Percentiles rank a stretch among this genome's conserved stretches.
Evolutionary conservation across 2,113 vertebrate genomes (phyloP).

Genomic region (Oplegnathus fasciatus): DNA sequence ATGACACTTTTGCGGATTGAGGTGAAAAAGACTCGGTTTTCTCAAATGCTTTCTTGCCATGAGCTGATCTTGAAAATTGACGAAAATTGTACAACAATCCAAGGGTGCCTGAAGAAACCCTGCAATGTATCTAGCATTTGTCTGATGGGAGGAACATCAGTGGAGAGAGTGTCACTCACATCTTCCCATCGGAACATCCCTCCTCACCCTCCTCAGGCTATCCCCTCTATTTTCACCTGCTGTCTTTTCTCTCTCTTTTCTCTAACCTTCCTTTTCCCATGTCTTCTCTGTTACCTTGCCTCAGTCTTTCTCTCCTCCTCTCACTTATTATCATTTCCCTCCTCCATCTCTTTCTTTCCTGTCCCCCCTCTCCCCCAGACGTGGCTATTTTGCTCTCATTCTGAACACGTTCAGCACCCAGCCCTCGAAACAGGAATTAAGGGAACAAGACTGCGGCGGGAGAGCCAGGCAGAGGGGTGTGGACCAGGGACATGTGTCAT

Average conservation of each 20-base stretch:
- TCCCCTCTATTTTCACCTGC: constrained; percentile 31
- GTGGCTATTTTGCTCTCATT: constrained; percentile 54
- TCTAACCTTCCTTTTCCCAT: not conserved
- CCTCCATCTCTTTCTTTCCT: not conserved
- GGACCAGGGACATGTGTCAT: constrained; percentile 10
- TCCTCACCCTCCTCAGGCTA: constrained; percentile 36
- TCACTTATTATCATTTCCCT: constrained; percentile 7
- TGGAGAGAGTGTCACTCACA: constrained; percentile 8
- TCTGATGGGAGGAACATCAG: constrained; percentile 22
- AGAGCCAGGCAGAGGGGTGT: constrained; percentile 23
- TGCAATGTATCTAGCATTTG: not conserved
- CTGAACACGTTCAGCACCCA: constrained; percentile 65
- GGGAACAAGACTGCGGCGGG: constrained; percentile 45
- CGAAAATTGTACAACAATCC: not conserved
- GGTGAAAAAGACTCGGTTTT: not conserved
- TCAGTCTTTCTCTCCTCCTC: constrained; percentile 1
- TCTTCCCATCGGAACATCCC: constrained; percentile 31
- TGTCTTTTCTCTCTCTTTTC: not conserved
- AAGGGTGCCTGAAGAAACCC: not conserved
- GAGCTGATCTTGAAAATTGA: constrained; percentile 5
- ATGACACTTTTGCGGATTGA: not conserved
- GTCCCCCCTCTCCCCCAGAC: not conserved
- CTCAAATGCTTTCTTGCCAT: not conserved
- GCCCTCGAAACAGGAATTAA: constrained; percentile 42
- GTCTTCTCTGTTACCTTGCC: constrained; percentile 13